Conservation (phyloP, 2,797 vertebrate genomes). For the Sciaenops ocellatus region DNA sequence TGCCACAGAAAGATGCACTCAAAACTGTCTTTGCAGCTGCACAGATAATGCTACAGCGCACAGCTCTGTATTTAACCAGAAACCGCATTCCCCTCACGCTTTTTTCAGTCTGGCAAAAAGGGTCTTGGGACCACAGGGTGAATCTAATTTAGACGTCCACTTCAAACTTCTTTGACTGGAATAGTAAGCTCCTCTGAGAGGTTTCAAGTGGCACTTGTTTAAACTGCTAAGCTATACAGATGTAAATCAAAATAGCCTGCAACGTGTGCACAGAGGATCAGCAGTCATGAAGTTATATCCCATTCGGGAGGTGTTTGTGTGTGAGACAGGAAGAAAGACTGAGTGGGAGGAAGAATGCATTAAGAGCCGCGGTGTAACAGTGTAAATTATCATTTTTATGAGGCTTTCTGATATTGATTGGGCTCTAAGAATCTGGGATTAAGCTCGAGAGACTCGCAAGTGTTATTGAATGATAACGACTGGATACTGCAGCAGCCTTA, state of each 20-base stretch:
- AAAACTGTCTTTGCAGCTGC: conserved; percentile 24
- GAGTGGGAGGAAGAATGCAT: conserved; percentile 46
- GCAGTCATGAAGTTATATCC: conserved; percentile 48
- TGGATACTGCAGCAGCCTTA: conserved; percentile 15
- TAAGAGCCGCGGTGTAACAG: conserved; percentile 36
- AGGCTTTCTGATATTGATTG: conserved; percentile 36
- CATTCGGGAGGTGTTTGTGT: conserved; percentile 52
- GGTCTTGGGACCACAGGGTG: conserved; percentile 29
- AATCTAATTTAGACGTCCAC: conserved; percentile 70
- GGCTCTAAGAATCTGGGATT: conserved; percentile 21
- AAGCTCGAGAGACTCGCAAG: conserved; percentile 11
- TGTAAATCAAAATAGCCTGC: conserved; percentile 68
- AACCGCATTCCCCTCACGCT: conserved; percentile 29
- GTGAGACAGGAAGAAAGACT: conserved; percentile 25
- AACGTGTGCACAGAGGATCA: conserved; percentile 38
- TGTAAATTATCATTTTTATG: conserved; percentile 49
- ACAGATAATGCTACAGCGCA: conserved; percentile 16
- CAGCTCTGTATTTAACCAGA: conserved; percentile 40
- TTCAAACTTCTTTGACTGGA: conserved; percentile 63
- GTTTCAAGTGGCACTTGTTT: conserved; percentile 77
- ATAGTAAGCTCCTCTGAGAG: conserved; percentile 64
- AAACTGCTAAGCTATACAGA: conserved; percentile 71
- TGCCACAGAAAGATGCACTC: conserved; percentile 21
- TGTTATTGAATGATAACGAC: conserved; percentile 20
- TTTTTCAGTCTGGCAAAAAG: conserved; percentile 30